These are phyloP conservation scores for Asobara japonica DNA, from an alignment of 1,140 invertebrate species.

Conservation along the genomic window DNA sequence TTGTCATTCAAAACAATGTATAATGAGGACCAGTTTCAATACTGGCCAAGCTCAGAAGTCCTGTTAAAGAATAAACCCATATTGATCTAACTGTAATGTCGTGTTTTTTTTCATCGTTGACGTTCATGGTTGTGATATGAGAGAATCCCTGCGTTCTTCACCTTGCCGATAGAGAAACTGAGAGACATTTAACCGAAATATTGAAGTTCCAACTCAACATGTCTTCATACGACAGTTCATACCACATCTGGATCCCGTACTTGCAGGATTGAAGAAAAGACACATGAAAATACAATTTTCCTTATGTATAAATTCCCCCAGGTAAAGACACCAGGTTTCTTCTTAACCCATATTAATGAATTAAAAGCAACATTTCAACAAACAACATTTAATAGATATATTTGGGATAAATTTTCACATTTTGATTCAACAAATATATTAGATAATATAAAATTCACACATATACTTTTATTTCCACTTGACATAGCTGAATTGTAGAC, in stretches of 20 bases:
- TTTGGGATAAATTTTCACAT: slow-evolving; percentile 17
- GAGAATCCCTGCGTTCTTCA: too few relatives aligned
- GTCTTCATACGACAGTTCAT: not conserved
- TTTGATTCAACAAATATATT: slow-evolving; percentile 6
- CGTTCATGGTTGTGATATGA: too few relatives aligned
- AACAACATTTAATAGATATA: slow-evolving; percentile 16
- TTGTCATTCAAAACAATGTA: not conserved
- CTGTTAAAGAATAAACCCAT: not conserved
- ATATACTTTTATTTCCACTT: not conserved
- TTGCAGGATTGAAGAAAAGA: too few relatives aligned
- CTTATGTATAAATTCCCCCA: too few relatives aligned
- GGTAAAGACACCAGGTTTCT: too few relatives aligned
- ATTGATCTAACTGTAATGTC: not conserved
- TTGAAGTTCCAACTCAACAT: too few relatives aligned
- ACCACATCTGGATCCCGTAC: too few relatives aligned
- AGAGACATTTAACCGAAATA: too few relatives aligned
- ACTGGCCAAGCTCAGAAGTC: not conserved
- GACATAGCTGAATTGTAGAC: not conserved
- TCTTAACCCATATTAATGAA: slow-evolving; percentile 13
- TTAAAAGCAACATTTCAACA: slow-evolving; percentile 2
- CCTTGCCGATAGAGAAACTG: too few relatives aligned
- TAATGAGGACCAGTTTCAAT: not conserved
- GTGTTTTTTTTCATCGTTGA: not conserved
- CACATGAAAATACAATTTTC: too few relatives aligned
- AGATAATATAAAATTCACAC: slow-evolving; percentile 7